Evolutionary conservation across 2,888 invertebrate species (phyloP), one percentile per base, ranked within the genome.

Genomic region (Drosophila testacea): DNA sequence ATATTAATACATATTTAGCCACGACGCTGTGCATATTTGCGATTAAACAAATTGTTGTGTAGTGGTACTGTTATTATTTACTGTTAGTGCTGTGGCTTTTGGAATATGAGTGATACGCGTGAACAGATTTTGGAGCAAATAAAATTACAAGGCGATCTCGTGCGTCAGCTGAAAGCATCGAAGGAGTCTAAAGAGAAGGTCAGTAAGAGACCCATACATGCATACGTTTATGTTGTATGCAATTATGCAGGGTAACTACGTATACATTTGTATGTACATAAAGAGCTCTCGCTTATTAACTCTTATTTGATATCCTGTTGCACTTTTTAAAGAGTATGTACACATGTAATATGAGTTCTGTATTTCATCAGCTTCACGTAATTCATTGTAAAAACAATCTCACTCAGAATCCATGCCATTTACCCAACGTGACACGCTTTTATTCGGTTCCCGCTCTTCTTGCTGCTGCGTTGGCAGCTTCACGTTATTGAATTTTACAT

Each of bases 121-220:
- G 93, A 93, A 90, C 92, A 92, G 83, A 90, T 95, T 80, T 93
- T 94, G 89, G 93, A 94, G 82, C 93, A 93, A 90, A 95, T 96
- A 77, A 95, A 95, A 92, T 92, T 93, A 88, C 97, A 97, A 93
- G 97, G 96, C 76, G 96, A 97, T 91, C 92, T 96, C 81, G 96
- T 97, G 55, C 94, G 97, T 89, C 95, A 96, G 93, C 93, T 97
- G 73, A 97, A 97, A 93, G 94, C 95, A 77, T 95, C 95, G 34
- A 96, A 97, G 93, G 96, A 96, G 92, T 94, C 95, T 56, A 95
- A 94, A 91, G 95, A 95, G 80, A 95, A 95, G 96, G 97, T 97
- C 78, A 85, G 88, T 80, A 48, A 28, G 6, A 42, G 34, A 22
- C 34, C 6, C 50, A 42, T 34, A 30, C 6, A 42, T 36, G 59